Evolutionary conservation across 2,888 invertebrate genomes (phyloP), one percentile per base, ranked within the genome.

Genomic region (Plutella xylostella): DNA sequence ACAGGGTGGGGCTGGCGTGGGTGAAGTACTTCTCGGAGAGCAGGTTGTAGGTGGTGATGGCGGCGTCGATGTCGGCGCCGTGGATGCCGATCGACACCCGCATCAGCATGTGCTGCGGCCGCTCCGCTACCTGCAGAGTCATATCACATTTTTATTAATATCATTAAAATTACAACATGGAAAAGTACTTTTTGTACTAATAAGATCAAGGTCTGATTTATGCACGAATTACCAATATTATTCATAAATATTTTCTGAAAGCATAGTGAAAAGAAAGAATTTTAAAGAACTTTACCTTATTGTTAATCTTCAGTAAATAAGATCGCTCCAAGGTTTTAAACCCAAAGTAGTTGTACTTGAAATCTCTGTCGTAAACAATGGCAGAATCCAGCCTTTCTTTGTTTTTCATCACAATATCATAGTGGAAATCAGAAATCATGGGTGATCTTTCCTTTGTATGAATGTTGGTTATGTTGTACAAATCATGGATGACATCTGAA

Each of bases 51-150:
- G 98, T 98, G 80, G 96, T 93, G 53, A 99, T 94, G 12, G 92
- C 98, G 12, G 90, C 87, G 51, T 95, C 94, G 49, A 99, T 92
- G 65, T 99, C 94, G 54, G 95, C 92, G 1, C 92, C 93, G 68
- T 99, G 99, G 58, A 99, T 97, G 12, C 98, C 98, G 49, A 99
- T 92, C 3, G 98, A 84, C 1, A 98, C 98, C 58, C 99, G 85
- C 99, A 99, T 99, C 47, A 99, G 77, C 97, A 99, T 95, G 61
- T 99, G 98, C 65, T 99, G 98, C 0, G 99, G 99, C 21, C 99
- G 88, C 73, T 99, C 99, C 1, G 89, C 97, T 42, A 97, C 92
- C 83, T 83, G 28, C 6, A 25, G 11, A n/a, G n/a, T n/a, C n/a
- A n/a, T n/a, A n/a, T n/a, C n/a, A n/a, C n/a, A n/a, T n/a, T n/a